These are phyloP conservation scores for Drosophila rhopaloa DNA, from an alignment of 1,140 invertebrate genomes.

Conservation along the genomic window DNA sequence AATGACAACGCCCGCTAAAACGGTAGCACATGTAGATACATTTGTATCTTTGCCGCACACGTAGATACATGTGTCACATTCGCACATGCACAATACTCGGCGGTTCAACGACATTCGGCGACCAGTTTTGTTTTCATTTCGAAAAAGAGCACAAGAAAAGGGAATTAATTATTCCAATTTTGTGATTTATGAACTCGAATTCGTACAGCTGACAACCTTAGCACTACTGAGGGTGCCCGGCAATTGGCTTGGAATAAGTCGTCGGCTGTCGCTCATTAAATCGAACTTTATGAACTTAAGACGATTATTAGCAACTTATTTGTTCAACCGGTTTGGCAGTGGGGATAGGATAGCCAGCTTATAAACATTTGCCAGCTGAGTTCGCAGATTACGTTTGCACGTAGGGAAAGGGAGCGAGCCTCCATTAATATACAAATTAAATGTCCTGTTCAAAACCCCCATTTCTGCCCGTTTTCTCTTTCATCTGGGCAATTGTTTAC, in stretches of 20 bases:
- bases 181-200: conserved; percentile 40
- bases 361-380: conserved; percentile 45
- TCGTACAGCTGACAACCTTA: conserved; percentile 30
- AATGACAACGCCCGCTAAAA: conserved; percentile 57
- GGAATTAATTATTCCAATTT: conserved; percentile 52
- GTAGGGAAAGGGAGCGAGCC: no score
- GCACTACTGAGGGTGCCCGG: conserved; percentile 26
- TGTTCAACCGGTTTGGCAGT: conserved; percentile 52
- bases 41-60: conserved; percentile 63
- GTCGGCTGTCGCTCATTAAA: conserved; percentile 18
- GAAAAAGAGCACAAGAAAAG: conserved; percentile 30
- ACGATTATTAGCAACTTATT: conserved; percentile 60
- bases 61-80: conserved; percentile 24
- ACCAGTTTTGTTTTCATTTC: conserved; percentile 58
- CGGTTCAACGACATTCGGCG: conserved; percentile 64
- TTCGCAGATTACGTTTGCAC: conserved; percentile 16
- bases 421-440: no score
- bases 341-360: conserved; percentile 2
- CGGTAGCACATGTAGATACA: conserved; percentile 70
- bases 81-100: conserved; percentile 12
- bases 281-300: conserved; percentile 53
- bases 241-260: conserved; percentile 26
- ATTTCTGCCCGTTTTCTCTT: conserved; percentile 25
- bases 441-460: background rate
- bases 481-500: conserved; percentile 18